Evolutionary conservation across 2,888 invertebrate genomes (phyloP).

Genomic region (Trissoscelio sp.): DNA sequence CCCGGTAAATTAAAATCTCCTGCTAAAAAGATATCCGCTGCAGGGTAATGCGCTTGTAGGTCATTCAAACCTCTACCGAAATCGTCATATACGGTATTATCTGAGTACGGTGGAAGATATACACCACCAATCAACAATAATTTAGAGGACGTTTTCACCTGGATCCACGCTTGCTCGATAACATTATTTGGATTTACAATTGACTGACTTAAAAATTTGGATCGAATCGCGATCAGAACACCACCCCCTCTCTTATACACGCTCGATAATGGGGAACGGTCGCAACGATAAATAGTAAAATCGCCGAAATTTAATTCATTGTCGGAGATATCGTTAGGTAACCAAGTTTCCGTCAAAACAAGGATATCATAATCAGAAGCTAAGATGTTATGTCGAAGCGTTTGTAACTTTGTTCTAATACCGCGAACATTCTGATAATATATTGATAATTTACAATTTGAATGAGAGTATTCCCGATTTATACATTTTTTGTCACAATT

Average conservation of each 20-base stretch:
- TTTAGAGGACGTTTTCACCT: background rate
- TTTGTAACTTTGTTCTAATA: too few species aligned
- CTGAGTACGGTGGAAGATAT: background rate
- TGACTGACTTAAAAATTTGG: background rate
- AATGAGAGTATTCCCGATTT: too few species aligned
- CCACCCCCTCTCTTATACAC: background rate
- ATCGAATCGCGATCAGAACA: constrained; percentile 6
- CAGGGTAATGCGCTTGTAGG: background rate
- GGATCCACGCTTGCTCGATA: constrained; percentile 16
- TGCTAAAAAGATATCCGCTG: background rate
- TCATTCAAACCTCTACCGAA: background rate
- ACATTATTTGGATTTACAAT: background rate
- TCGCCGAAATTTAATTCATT: background rate
- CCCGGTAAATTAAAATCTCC: constrained; percentile 26
- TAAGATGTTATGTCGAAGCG: too few species aligned
- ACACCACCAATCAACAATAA: constrained; percentile 5
- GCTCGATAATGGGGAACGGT: background rate
- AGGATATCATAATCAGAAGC: too few species aligned
- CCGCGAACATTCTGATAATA: too few species aligned
- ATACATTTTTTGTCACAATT: too few species aligned
- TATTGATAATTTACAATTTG: too few species aligned
- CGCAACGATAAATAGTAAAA: constrained; percentile 8
- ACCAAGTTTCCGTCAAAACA: too few species aligned
- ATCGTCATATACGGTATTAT: background rate
- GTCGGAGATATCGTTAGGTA: background rate